Base-by-base conservation (phyloP, 2,113 vertebrate genomes). In the Helogale parvula region DNA sequence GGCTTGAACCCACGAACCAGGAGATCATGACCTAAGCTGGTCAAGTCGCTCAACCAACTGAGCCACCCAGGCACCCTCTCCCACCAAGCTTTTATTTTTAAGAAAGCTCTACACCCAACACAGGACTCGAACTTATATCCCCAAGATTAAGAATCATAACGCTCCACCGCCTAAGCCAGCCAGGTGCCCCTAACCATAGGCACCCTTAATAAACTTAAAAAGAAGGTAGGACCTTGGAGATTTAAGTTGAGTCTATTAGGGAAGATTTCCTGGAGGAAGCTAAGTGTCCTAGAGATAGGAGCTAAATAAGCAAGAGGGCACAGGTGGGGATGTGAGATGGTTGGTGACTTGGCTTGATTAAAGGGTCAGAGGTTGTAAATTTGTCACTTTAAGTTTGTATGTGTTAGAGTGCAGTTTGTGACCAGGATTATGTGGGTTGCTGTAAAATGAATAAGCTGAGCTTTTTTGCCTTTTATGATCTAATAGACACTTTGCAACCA, bases 201-300 rank as follows among this genome's bases (percentile, higher is more conserved):
- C 2, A 60, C 45, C 63, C 35, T 89, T 93, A 90, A 93, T 94
- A 82, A 33, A 87, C 76, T 88, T 80, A 50, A 69, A 88, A 77
- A 84, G 69, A 23, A 21, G 12, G 8, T 83, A 66, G 41, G 35
- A 47, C 54, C 45, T 95, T 93, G 29, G 63, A 68, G 88, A 88
- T 88, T 19, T 33, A 21, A 5, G 15, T 90, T 93, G 7, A 65
- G 11, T 90, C 5, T 93, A 3, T 72, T n/a, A 63, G 71, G 65
- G 74, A 81, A 41, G 10, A 25, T 79, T 93, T 88, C 38, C 5
- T 93, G 45, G 38, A 88, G 60, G 81, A 96, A 97, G 47, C 31
- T 57, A 19, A 85, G 6, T 82, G 41, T 63, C 72, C 87, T 38
- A 81, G 79, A 96, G n/a, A 82, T 23, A 7, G 27, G 90, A 93